These are phyloP conservation scores for Ceratina japonica DNA, from an alignment of 1,140 invertebrate species.

Conservation along the genomic window DNA sequence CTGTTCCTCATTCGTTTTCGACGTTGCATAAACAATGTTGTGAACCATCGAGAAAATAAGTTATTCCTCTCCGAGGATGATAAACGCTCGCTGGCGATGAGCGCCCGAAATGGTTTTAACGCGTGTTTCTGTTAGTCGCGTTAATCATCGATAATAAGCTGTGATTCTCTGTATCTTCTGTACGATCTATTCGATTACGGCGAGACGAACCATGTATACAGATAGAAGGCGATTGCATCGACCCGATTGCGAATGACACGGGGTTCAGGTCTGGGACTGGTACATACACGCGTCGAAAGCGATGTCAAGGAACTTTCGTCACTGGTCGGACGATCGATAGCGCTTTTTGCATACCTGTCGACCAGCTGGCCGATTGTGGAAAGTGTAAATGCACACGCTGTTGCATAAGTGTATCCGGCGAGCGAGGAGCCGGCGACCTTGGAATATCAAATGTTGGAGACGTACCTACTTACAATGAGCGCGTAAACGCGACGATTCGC, in stretches of 20 bases:
- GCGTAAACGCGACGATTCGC: constrained; percentile 26
- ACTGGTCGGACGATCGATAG: constrained; percentile 37
- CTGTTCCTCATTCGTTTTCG: not conserved
- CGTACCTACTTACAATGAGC: constrained; percentile 37
- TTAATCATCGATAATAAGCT: too few relatives aligned
- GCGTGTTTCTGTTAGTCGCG: too few relatives aligned
- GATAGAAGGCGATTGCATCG: not conserved
- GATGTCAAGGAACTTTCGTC: constrained; percentile 44
- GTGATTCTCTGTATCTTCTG: too few relatives aligned
- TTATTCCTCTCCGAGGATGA: not conserved
- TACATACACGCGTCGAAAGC: constrained; percentile 12
- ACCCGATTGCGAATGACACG: not conserved
- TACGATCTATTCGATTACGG: not conserved
- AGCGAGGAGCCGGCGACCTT: constrained; percentile 48
- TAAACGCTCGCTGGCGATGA: not conserved
- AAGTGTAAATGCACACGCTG: constrained; percentile 45
- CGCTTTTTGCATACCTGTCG: constrained; percentile 30
- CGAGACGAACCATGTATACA: not conserved
- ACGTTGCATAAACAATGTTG: not conserved
- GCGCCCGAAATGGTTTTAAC: too few relatives aligned
- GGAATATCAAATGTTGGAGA: constrained; percentile 49
- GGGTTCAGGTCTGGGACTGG: not conserved
- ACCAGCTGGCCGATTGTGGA: constrained; percentile 1
- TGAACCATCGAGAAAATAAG: too few relatives aligned
- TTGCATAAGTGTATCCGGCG: constrained; percentile 60